Evolutionary conservation across 2,113 vertebrate species (phyloP).

Genomic region (Sylvilagus bachmani): DNA sequence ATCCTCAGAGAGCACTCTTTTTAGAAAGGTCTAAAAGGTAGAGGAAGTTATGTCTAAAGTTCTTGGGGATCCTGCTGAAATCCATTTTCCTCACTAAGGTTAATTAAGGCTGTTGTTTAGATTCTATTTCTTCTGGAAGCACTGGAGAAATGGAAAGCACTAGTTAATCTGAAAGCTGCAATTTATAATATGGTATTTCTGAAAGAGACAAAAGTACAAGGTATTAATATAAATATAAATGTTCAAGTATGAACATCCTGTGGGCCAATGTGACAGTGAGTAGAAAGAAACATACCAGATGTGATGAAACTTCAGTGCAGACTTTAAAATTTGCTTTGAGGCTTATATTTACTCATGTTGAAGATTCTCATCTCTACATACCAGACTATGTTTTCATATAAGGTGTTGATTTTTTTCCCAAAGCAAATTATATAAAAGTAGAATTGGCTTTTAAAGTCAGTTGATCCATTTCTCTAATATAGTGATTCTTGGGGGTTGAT

Average conservation of each 20-base stretch:
- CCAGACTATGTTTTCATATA: not conserved
- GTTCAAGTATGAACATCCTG: not conserved
- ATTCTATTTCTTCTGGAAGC: conserved; percentile 2
- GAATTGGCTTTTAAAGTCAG: not conserved
- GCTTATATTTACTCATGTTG: conserved; percentile 36
- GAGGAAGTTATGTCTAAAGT: conserved; percentile 14
- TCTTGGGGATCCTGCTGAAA: conserved; percentile 9
- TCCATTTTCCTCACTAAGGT: not conserved
- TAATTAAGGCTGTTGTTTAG: conserved; percentile 38
- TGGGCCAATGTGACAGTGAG: not conserved
- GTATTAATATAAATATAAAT: conserved; percentile 25
- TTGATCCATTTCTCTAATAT: not conserved
- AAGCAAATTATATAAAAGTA: not conserved
- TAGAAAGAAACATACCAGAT: not conserved
- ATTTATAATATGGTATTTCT: conserved; percentile 19
- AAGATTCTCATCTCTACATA: not conserved
- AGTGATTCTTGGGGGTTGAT: not conserved
- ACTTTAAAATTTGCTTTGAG: conserved; percentile 23
- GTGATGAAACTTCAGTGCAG: not conserved
- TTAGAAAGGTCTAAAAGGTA: conserved; percentile 4
- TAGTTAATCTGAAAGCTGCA: conserved; percentile 20
- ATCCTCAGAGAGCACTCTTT: conserved; percentile 23
- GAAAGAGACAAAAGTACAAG: conserved; percentile 41
- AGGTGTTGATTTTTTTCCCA: not conserved
- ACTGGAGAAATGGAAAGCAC: conserved; percentile 26